Base-by-base conservation (phyloP, 2,113 vertebrate species). In the Ciconia maguari region DNA sequence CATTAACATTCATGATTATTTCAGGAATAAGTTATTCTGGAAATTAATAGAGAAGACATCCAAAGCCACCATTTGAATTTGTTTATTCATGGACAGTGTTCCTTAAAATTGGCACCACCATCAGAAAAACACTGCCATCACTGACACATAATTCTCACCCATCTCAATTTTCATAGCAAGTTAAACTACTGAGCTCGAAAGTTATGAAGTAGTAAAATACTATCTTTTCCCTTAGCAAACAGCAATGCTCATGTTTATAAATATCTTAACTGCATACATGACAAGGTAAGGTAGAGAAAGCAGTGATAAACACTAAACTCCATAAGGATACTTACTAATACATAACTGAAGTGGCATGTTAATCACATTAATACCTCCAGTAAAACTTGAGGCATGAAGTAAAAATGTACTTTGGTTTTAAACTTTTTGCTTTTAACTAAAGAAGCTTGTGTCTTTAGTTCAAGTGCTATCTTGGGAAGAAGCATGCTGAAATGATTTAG, bases 11-110 rank as follows among this genome's bases (percentile, higher is more conserved):
- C 46, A 76, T 34, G 3, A 83, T 79, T 87, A 57, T 72, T 93
- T 66, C 62, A 85, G 29, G 62, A 87, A 83, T 42, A 69, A 83
- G 29, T 77, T 85, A 76, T 62, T 84, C 77, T 91, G 66, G n/a
- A 97, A 94, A 94, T 93, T 18, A 96, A 94, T 16, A 95, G 46
- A 96, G 58, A 80, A 11, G 4, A 76, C 66, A 91, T 58, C n/a
- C 49, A 95, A 79, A 90, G 71, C 52, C 62, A 95, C 49, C 7
- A 15, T 44, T 38, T 84, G 14, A 71, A 62, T 91, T 82, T 58
- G 48, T 96, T 95, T 94, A 91, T 85, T 94, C 48, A 66, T 20
- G 9, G 58, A 62, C 8, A n/a, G 25, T 12, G 19, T 80, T 93
- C 32, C 65, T 83, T 95, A 72, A 74, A 90, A 90, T 77, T 85